Evolutionary conservation across 1,140 invertebrate species (phyloP).

Genomic region (Tetraneura akinire): DNA sequence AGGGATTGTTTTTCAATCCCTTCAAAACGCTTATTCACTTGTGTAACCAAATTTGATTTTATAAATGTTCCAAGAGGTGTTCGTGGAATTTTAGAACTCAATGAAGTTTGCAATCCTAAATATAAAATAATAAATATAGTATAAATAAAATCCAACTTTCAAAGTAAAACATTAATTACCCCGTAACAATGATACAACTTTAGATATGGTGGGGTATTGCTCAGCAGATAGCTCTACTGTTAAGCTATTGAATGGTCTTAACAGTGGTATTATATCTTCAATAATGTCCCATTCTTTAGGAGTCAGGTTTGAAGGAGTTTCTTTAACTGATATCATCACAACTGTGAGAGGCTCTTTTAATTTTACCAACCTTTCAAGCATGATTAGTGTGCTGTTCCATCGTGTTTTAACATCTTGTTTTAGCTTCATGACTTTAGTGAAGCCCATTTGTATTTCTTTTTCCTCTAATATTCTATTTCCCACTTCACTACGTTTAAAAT

Average conservation of each 20-base stretch:
- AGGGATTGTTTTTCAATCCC: neutral
- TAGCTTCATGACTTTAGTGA: neutral
- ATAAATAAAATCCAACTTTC: too few species aligned
- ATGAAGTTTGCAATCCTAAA: conserved; percentile 18
- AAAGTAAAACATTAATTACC: conserved; percentile 7
- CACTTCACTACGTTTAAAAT: conserved; percentile 14
- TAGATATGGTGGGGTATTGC: conserved; percentile 24
- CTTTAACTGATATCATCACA: conserved; percentile 14
- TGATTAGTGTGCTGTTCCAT: conserved; percentile 23
- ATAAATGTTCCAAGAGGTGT: neutral
- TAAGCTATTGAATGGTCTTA: neutral
- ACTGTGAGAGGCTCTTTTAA: neutral
- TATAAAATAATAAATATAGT: too few species aligned
- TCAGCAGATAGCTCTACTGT: conserved; percentile 23
- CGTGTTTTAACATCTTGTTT: conserved; percentile 13
- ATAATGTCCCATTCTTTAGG: conserved; percentile 19
- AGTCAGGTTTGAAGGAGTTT: neutral
- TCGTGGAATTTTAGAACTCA: neutral
- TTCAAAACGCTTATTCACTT: neutral
- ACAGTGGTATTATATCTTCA: conserved; percentile 1
- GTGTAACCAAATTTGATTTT: neutral
- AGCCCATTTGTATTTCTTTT: neutral
- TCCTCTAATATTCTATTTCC: neutral
- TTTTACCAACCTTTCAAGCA: conserved; percentile 1
- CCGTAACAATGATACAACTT: conserved; percentile 21